These are phyloP conservation scores for Scaptomyza pallida DNA, from an alignment of 1,140 invertebrate genomes.

Conservation along the genomic window DNA sequence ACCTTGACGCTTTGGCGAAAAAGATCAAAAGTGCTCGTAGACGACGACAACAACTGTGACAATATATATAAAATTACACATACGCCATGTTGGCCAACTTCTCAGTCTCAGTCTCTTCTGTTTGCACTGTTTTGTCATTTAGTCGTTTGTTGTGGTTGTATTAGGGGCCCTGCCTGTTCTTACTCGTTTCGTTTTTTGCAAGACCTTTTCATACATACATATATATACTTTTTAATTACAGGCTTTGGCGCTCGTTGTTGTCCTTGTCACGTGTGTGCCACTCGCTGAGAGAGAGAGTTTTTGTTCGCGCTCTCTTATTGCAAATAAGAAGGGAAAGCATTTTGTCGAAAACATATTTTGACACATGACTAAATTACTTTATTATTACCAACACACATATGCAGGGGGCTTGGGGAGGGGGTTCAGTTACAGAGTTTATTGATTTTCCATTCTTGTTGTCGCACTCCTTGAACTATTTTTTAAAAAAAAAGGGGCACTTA, in stretches of 20 bases:
- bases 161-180: constrained; percentile 18
- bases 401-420: neutral
- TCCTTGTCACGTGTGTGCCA: constrained; percentile 37
- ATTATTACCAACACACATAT: constrained; percentile 50
- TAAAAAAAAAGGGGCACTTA: constrained; percentile 27
- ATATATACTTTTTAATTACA: constrained; percentile 61
- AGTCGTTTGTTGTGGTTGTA: constrained; percentile 48
- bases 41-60: constrained; percentile 30
- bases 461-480: constrained; percentile 59
- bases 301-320: constrained; percentile 26
- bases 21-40: constrained; percentile 70
- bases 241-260: constrained; percentile 31
- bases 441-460: constrained; percentile 56
- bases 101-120: neutral
- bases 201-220: constrained; percentile 25
- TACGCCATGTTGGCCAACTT: constrained; percentile 55
- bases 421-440: constrained; percentile 37
- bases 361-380: constrained; percentile 57
- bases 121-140: neutral
- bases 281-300: neutral
- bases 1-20: neutral
- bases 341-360: constrained; percentile 34
- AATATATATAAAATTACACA: constrained; percentile 73
- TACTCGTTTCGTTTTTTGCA: constrained; percentile 11
- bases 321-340: constrained; percentile 29